Base-by-base conservation (phyloP, 2,113 vertebrate species). In the Seriola rivoliana region DNA sequence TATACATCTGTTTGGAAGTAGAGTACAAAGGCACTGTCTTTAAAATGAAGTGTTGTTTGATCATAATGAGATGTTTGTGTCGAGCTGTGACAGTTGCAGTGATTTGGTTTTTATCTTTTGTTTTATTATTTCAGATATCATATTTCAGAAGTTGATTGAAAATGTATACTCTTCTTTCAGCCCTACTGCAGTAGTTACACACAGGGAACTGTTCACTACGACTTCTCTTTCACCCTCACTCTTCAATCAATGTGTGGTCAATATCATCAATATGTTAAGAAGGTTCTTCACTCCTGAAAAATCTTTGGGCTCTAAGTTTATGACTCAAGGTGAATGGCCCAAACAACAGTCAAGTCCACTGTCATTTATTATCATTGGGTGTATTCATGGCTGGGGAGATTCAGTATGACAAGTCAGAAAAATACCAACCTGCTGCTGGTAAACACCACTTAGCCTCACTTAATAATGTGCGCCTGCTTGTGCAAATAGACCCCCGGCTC, bases 11-110 rank as follows among this genome's bases (percentile, higher is more conserved):
- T 89, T 81, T 48, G 8, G 71, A 86, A 77, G 72, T 29, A 7
- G 34, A 71, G 59, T n/a, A 67, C 79, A 57, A 88, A 87, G 75
- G 64, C 75, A 38, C 8, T 71, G 60, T n/a, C 69, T 83, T 78
- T 78, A 71, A 78, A 77, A 78, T 40, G 77, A 63, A 70, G 58
- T 29, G 29, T 19, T 77, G 52, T 82, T 86, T 88, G 89, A 88
- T 86, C 78, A 70, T 73, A 81, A 76, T 73, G 78, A 81, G 69
- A 71, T 83, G 80, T 71, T 52, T 67, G 40, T 87, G 85, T 82
- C 85, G 81, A 65, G 46, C 36, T 50, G 50, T 80, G 78, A 72
- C 74, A 66, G 85, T 50, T 64, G 64, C 70, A 50, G 12, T 14
- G 25, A 52, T 80, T 60, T 54, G 67, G 13, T 82, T 65, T 82